Evolutionary conservation across 1,140 invertebrate species (phyloP).

Genomic region (Popillia japonica): DNA sequence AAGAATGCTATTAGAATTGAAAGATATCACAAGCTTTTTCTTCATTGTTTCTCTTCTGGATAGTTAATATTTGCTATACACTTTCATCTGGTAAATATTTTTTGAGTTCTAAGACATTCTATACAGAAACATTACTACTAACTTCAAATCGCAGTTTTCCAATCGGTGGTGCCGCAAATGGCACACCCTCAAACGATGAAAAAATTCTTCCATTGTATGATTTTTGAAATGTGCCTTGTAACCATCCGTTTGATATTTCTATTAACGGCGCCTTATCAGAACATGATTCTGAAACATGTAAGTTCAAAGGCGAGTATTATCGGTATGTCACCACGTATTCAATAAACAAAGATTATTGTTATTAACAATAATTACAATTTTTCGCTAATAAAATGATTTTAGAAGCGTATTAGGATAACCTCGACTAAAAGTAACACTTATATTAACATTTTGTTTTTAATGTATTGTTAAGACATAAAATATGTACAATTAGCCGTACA

Average conservation of each 20-base stretch:
- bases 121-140: background rate
- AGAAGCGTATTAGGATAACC: conserved; percentile 51
- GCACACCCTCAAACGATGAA: conserved; percentile 67
- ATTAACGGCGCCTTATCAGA: background rate
- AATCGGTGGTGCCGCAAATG: conserved; percentile 67
- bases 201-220: conserved; percentile 58
- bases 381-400: conserved; percentile 66
- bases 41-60: too few species aligned
- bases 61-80: too few species aligned
- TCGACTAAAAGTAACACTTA: too few species aligned
- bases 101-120: too few species aligned
- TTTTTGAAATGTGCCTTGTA: conserved; percentile 63
- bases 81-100: too few species aligned
- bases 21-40: too few species aligned
- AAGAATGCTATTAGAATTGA: too few species aligned
- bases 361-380: background rate
- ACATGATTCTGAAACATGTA: background rate
- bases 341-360: conserved; percentile 4
- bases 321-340: background rate
- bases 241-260: conserved; percentile 45
- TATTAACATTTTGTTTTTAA: too few species aligned
- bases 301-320: background rate
- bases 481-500: too few species aligned
- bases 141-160: conserved; percentile 66
- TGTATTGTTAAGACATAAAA: too few species aligned